Evolutionary conservation across 1,140 invertebrate species (phyloP).

Genomic region (Colletes gigas): DNA sequence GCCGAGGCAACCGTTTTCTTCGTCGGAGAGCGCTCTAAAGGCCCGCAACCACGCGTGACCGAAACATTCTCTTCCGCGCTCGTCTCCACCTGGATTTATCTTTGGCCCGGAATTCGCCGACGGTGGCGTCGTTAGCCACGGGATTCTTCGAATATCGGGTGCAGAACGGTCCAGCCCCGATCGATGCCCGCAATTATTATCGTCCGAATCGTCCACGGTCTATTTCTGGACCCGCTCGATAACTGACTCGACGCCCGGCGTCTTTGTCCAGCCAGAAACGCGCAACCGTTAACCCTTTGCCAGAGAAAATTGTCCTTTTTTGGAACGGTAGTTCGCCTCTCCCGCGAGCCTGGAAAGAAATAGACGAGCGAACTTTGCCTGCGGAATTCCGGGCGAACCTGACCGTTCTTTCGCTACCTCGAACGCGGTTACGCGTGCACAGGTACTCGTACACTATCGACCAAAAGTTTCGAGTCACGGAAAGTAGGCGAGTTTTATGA

Average conservation of each 20-base stretch:
- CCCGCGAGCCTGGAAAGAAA: not conserved
- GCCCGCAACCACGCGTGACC: conserved; percentile 76
- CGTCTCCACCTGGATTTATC: conserved; percentile 55
- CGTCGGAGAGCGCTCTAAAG: conserved; percentile 60
- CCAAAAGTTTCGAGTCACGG: no score
- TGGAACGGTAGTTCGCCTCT: not conserved
- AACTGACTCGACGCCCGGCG: not conserved
- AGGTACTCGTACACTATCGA: no score
- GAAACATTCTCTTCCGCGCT: conserved; percentile 75
- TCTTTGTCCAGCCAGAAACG: conserved; percentile 9
- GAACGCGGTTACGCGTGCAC: no score
- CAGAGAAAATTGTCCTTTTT: not conserved
- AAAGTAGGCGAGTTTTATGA: no score
- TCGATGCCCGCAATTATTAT: conserved; percentile 46
- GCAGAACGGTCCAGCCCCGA: conserved; percentile 24
- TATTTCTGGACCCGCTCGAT: conserved; percentile 37
- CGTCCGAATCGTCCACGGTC: conserved; percentile 43
- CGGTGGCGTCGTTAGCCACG: conserved; percentile 37
- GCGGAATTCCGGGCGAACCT: no score
- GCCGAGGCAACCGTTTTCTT: conserved; percentile 36
- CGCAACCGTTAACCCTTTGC: conserved; percentile 9
- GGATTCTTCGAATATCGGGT: conserved; percentile 48
- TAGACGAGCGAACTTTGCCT: no score
- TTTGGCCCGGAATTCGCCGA: conserved; percentile 42
- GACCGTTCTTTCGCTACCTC: not conserved